Conservation (phyloP, 2,113 vertebrate genomes). For the Colius striatus region DNA sequence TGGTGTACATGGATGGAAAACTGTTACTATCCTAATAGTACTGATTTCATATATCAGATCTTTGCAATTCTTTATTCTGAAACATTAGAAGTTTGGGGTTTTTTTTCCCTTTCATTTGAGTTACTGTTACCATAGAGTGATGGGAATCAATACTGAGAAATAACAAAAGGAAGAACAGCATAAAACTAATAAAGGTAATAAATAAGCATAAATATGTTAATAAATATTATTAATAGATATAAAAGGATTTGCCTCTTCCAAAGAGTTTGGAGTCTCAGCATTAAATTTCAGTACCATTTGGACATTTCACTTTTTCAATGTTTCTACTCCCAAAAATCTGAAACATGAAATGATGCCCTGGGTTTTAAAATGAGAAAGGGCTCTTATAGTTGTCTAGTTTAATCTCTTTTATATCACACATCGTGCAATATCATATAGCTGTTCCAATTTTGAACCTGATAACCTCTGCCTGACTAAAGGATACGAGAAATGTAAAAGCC, state of each 20-base stretch:
- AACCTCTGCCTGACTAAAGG: not conserved
- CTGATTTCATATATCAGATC: not conserved
- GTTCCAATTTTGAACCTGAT: not conserved
- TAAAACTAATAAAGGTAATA: not conserved
- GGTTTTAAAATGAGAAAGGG: not conserved
- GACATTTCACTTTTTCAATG: not conserved
- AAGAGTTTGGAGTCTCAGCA: not conserved
- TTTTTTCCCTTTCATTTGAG: not conserved
- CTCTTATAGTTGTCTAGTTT: not conserved
- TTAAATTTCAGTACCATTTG: not conserved
- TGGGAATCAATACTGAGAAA: not conserved
- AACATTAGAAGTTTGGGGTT: not conserved
- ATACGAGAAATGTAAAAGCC: not conserved
- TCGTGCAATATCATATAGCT: not conserved
- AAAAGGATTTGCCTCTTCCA: not conserved
- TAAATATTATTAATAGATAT: not conserved
- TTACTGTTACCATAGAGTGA: not conserved
- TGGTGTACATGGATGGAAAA: not conserved
- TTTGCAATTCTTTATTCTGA: not conserved
- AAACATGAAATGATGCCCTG: not conserved
- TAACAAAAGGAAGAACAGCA: not conserved
- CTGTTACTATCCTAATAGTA: not conserved
- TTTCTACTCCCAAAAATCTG: not conserved
- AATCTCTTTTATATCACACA: not conserved
- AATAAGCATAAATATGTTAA: not conserved